phyloP scores from a whole-genome alignment of 2,113 vertebrate species.

The Brevimyrus niger region DNA sequence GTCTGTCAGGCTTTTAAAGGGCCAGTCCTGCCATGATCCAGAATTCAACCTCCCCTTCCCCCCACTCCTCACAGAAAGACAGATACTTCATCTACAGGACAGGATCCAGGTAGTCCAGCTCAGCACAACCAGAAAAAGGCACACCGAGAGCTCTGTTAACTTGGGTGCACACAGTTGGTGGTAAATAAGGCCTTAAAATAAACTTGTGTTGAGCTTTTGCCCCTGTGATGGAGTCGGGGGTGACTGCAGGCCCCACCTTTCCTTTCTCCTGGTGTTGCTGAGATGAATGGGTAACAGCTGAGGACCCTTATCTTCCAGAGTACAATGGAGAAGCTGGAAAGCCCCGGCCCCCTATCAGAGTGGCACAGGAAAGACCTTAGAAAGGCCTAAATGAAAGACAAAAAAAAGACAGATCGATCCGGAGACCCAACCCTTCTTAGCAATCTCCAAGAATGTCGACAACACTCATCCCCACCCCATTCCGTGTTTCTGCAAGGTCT shows the following conservation, averaged over 20 bases:
- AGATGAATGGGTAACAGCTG: not conserved
- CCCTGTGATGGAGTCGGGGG: not conserved
- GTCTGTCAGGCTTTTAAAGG: conserved; percentile 15
- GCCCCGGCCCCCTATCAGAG: not conserved
- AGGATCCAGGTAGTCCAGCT: not conserved
- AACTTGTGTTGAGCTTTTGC: not conserved
- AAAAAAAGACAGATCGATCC: not conserved
- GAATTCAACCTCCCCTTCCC: not conserved
- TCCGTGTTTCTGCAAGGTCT: not conserved
- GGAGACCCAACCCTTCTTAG: not conserved
- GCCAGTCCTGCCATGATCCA: not conserved
- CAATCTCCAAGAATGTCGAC: not conserved
- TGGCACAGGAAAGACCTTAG: conserved; percentile 22
- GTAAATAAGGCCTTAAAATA: not conserved
- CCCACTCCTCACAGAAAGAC: not conserved
- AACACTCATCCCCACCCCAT: not conserved
- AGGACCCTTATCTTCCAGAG: not conserved
- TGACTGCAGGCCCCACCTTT: not conserved
- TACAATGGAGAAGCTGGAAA: not conserved
- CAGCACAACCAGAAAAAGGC: not conserved
- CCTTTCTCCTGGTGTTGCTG: not conserved
- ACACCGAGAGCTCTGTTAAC: not conserved
- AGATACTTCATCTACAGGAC: not conserved
- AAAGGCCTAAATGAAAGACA: not conserved
- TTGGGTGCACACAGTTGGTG: not conserved